phyloP scores from a whole-genome alignment of 2,888 invertebrate species.

The Sepioteuthis lessoniana region DNA sequence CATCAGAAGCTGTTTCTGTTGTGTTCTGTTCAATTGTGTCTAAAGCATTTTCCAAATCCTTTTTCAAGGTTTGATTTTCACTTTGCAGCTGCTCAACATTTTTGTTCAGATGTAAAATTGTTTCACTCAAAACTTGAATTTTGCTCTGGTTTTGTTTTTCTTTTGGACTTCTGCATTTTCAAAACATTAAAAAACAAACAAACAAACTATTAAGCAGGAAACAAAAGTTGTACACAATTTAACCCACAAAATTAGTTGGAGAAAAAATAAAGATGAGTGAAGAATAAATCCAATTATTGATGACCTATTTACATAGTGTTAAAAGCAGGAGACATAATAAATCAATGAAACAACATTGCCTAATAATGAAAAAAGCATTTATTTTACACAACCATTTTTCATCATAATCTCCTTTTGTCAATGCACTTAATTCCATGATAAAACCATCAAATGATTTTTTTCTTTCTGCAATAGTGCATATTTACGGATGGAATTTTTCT shows the following conservation, averaged over 20 bases:
- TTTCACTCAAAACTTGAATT: slow-evolving; percentile 71
- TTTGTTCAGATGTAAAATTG: slow-evolving; percentile 70
- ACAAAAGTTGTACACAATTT: not conserved
- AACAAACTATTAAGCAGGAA: not conserved
- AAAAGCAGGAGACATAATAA: not conserved
- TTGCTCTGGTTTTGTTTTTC: not conserved
- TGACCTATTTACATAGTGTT: too few relatives aligned
- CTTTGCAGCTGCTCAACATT: slow-evolving; percentile 68
- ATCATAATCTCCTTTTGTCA: too few relatives aligned
- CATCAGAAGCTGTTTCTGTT: slow-evolving; percentile 51
- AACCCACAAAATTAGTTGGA: not conserved
- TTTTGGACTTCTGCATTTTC: not conserved
- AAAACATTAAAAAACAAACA: not conserved
- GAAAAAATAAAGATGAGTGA: not conserved
- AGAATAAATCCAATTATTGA: not conserved
- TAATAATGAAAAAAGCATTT: too few relatives aligned
- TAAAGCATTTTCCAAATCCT: slow-evolving; percentile 69
- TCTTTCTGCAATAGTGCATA: too few relatives aligned
- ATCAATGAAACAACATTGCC: too few relatives aligned
- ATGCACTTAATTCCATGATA: too few relatives aligned
- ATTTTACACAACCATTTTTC: too few relatives aligned
- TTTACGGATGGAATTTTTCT: too few relatives aligned
- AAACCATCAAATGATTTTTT: too few relatives aligned
- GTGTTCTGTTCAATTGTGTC: slow-evolving; percentile 58
- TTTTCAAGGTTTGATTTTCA: slow-evolving; percentile 72